phyloP scores from a whole-genome alignment of 2,113 vertebrate genomes.

The Clupea harengus region DNA sequence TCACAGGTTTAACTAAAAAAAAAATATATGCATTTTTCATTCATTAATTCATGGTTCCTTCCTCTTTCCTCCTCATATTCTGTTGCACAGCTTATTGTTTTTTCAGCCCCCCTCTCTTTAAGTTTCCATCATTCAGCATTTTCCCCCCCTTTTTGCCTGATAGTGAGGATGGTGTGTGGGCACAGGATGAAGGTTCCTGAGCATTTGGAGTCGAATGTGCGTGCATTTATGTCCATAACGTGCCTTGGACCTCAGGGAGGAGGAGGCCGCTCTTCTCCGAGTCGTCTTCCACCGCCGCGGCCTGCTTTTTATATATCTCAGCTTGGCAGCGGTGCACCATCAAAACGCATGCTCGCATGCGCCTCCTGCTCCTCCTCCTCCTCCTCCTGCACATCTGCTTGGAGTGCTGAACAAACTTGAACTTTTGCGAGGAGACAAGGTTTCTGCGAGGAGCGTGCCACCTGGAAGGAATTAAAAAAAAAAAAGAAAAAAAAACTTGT shows the following conservation, averaged over 20 bases:
- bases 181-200: not conserved
- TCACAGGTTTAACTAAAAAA: no score
- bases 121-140: not conserved
- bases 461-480: not conserved
- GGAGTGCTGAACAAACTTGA: not conserved
- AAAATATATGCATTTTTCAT: not conserved
- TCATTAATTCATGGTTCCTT: not conserved
- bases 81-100: not conserved
- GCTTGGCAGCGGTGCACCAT: not conserved
- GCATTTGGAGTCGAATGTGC: not conserved
- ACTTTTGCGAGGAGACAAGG: not conserved
- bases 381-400: not conserved
- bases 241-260: not conserved
- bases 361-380: no score
- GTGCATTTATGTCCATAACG: not conserved
- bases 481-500: not conserved
- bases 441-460: not conserved
- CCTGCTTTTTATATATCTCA: constrained; percentile 3
- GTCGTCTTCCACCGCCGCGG: not conserved
- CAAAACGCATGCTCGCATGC: no score
- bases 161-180: not conserved
- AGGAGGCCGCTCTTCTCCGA: not conserved
- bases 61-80: not conserved
- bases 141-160: not conserved
- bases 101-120: not conserved